A percentile compares a stretch with the other conserved stretches of the same genome.
phyloP scores from a whole-genome alignment of 2,888 invertebrate genomes.

The Apodemia mormo region DNA sequence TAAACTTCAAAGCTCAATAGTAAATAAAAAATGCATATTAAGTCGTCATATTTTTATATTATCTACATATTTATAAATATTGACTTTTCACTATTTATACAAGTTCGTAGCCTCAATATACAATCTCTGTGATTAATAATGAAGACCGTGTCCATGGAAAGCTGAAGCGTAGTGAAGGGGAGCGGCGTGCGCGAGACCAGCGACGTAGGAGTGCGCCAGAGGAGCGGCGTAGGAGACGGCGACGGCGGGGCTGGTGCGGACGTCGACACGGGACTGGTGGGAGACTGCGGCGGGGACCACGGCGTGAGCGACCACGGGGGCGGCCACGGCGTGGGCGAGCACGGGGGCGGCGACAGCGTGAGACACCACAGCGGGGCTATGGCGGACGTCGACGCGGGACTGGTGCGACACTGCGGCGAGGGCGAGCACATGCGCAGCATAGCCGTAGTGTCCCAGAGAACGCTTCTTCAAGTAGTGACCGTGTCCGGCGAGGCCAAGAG shows the following conservation, averaged over 20 bases:
- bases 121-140: constrained; percentile 11
- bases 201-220: neutral
- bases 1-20: neutral
- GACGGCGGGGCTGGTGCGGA: constrained; percentile 43
- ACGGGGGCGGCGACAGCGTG: constrained; percentile 45
- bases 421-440: constrained; percentile 44
- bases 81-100: constrained; percentile 44
- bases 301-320: constrained; percentile 39
- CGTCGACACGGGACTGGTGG: constrained; percentile 44
- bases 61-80: constrained; percentile 13
- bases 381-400: constrained; percentile 62
- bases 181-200: constrained; percentile 44
- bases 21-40: neutral
- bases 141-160: constrained; percentile 40
- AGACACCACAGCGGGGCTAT: constrained; percentile 51
- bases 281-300: constrained; percentile 49
- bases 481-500: constrained; percentile 44
- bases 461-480: constrained; percentile 57
- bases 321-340: constrained; percentile 40
- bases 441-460: constrained; percentile 40
- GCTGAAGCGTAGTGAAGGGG: constrained; percentile 25
- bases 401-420: constrained; percentile 73
- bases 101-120: constrained; percentile 6
- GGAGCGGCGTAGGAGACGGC: constrained; percentile 22
- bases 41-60: constrained; percentile 20